Conservation (phyloP, 1,140 invertebrate genomes). For the Procambarus virginalis region DNA sequence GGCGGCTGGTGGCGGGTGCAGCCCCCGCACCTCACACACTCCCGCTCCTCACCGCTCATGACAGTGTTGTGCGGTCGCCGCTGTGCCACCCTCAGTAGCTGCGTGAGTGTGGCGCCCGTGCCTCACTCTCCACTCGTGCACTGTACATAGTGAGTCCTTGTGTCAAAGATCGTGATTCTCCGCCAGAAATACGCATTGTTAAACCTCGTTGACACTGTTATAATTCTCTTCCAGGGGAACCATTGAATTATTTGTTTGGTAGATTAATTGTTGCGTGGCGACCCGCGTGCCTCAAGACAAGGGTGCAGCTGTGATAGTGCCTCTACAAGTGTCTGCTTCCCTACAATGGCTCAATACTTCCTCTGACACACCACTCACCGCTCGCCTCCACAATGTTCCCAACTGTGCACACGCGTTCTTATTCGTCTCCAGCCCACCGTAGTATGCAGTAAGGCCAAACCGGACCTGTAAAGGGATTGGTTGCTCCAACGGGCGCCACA, state of each 20-base stretch:
- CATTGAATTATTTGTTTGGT: not conserved
- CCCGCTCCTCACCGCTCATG: not conserved
- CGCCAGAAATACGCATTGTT: not conserved
- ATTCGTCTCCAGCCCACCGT: too few species aligned
- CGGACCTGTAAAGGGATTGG: too few species aligned
- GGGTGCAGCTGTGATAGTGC: not conserved
- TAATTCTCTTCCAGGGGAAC: not conserved
- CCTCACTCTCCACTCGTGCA: not conserved
- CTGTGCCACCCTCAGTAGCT: not conserved
- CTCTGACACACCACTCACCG: not conserved
- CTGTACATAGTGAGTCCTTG: not conserved
- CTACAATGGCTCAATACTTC: not conserved
- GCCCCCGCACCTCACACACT: not conserved
- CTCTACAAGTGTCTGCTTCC: not conserved
- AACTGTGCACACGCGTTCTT: too few species aligned
- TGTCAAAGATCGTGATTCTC: not conserved
- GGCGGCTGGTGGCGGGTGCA: not conserved
- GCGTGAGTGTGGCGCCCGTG: not conserved
- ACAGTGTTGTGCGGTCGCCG: not conserved
- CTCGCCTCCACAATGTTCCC: not conserved
- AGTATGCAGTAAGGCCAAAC: too few species aligned
- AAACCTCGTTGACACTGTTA: not conserved
- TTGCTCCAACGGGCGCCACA: not conserved
- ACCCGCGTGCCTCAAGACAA: not conserved
- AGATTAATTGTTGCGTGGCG: not conserved